Percentiles rank a stretch among this genome's conserved stretches.
Evolutionary conservation across 2,797 vertebrate genomes (phyloP).

Genomic region (Botia almorhae): DNA sequence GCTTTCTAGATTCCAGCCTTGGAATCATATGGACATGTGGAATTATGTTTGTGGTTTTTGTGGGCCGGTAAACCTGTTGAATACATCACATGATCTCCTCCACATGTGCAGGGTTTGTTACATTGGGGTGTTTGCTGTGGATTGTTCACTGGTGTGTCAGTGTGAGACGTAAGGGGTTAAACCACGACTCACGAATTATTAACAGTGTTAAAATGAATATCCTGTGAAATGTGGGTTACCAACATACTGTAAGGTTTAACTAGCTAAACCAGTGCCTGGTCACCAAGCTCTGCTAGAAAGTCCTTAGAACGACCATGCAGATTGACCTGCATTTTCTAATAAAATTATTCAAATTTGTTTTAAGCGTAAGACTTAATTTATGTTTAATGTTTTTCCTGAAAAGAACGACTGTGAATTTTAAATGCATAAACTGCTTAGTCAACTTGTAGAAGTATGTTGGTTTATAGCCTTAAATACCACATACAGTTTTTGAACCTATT

Average conservation of each 20-base stretch:
- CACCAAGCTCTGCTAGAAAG: too few relatives aligned
- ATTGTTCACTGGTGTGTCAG: conserved; percentile 13
- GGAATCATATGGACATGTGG: conserved; percentile 23
- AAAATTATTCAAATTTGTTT: too few relatives aligned
- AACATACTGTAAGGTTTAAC: too few relatives aligned
- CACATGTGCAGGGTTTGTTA: conserved; percentile 17
- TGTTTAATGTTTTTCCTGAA: background rate
- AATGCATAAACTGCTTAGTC: background rate
- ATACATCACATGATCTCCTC: conserved; percentile 18
- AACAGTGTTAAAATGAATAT: background rate
- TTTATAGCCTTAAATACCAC: background rate
- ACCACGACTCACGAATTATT: conserved; percentile 41
- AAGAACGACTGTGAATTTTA: background rate
- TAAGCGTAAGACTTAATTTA: too few relatives aligned
- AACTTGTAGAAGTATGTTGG: background rate
- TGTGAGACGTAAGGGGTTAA: background rate
- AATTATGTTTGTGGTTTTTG: conserved; percentile 36
- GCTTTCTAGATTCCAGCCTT: background rate
- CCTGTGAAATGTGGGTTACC: background rate
- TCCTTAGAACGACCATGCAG: too few relatives aligned
- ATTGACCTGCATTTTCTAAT: too few relatives aligned
- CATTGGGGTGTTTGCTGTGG: background rate
- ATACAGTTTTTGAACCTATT: background rate
- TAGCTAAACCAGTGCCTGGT: too few relatives aligned
- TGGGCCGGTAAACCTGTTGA: background rate